Percentiles rank a stretch among this genome's conserved stretches.
Evolutionary conservation across 2,888 invertebrate species (phyloP).

Genomic region (Zygogramma bicolorata): DNA sequence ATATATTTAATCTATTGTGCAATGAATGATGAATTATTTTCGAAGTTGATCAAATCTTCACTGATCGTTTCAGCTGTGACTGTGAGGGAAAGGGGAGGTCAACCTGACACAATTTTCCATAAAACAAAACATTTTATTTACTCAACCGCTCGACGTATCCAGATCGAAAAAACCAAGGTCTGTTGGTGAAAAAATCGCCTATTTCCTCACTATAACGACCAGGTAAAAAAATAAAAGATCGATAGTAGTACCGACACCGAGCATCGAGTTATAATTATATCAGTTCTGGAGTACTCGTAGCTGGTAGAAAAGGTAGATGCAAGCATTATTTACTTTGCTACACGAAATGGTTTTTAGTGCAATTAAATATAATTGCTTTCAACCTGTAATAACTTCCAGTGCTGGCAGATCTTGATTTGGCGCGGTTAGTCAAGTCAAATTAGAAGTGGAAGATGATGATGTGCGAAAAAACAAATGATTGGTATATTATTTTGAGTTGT

Average conservation of each 20-base stretch:
- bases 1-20: no score
- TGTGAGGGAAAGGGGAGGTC: no score
- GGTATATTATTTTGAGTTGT: no score
- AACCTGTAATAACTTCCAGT: constrained; percentile 11
- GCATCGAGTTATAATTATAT: not conserved
- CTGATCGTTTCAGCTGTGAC: no score
- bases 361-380: constrained; percentile 21
- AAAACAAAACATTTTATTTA: not conserved
- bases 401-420: constrained; percentile 15
- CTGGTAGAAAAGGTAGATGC: not conserved
- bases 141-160: not conserved
- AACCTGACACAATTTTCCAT: not conserved
- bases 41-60: no score
- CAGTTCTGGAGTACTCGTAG: not conserved
- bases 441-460: not conserved
- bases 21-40: no score
- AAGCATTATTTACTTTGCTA: constrained; percentile 17
- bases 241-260: constrained; percentile 1
- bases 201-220: not conserved
- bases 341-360: constrained; percentile 20
- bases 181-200: not conserved
- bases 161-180: not conserved
- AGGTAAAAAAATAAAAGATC: not conserved
- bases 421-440: not conserved
- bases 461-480: not conserved